phyloP scores from a whole-genome alignment of 2,113 vertebrate species.

The Poecile atricapillus region DNA sequence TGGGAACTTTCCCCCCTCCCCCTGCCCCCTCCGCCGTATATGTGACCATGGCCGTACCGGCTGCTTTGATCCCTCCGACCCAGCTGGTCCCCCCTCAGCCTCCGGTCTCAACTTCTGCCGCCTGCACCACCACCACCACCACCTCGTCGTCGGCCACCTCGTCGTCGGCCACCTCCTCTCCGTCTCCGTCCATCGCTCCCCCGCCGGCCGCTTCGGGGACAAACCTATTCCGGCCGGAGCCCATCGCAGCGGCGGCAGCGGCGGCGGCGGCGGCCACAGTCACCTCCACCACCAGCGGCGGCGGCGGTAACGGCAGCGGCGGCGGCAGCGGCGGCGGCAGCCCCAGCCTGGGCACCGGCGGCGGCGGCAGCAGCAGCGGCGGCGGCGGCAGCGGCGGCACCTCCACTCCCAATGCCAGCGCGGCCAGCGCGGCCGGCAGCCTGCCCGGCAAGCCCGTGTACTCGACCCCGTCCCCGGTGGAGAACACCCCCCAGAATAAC shows the following conservation, averaged over 20 bases:
- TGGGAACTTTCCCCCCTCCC: constrained; percentile 14
- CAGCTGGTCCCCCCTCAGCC: constrained; percentile 85
- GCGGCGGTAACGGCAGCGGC: background rate
- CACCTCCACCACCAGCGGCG: background rate
- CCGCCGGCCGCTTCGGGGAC: constrained; percentile 72
- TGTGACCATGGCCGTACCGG: constrained; percentile 96
- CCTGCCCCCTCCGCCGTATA: constrained; percentile 58
- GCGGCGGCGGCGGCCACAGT: constrained; percentile 18
- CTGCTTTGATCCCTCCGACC: constrained; percentile 90
- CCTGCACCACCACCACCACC: constrained; percentile 76
- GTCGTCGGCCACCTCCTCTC: constrained; percentile 77
- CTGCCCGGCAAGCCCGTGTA: constrained; percentile 91
- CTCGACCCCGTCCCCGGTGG: constrained; percentile 96
- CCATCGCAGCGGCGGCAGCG: constrained; percentile 63
- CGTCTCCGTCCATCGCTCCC: constrained; percentile 81
- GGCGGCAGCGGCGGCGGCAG: background rate
- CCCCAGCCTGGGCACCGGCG: background rate
- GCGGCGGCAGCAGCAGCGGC: background rate
- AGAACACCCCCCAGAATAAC: constrained; percentile 98
- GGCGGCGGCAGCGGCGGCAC: constrained; percentile 63
- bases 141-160: constrained; percentile 74
- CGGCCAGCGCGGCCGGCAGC: constrained; percentile 69
- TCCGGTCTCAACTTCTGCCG: constrained; percentile 82
- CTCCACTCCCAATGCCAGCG: constrained; percentile 77
- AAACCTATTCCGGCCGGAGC: constrained; percentile 88